Conservation (phyloP, 2,113 vertebrate genomes). For the Poeciliopsis prolifica region DNA sequence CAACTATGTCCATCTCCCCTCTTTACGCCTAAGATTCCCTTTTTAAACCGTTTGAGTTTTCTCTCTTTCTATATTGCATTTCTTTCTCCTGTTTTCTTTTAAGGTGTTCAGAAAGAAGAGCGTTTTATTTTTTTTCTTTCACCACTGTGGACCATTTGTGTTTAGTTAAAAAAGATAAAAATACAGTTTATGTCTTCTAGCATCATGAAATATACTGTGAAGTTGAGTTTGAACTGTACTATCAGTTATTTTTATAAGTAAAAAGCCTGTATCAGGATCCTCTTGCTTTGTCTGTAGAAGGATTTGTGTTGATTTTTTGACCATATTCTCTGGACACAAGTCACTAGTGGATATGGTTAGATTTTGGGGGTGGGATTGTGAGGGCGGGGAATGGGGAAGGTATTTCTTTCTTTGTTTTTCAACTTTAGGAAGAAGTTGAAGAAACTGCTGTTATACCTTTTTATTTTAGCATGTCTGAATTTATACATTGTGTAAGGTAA, state of each 20-base stretch:
- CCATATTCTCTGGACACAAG: constrained; percentile 57
- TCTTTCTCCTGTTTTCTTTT: constrained; percentile 23
- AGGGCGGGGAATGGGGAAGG: not conserved
- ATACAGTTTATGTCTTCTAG: constrained; percentile 74
- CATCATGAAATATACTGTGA: constrained; percentile 87
- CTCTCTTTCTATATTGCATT: constrained; percentile 6
- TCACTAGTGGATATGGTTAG: constrained; percentile 40
- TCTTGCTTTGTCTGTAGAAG: constrained; percentile 65
- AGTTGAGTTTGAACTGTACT: constrained; percentile 88
- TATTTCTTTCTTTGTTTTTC: constrained; percentile 82
- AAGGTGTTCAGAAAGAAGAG: constrained; percentile 42
- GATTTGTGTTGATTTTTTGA: constrained; percentile 67
- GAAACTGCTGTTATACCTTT: constrained; percentile 75
- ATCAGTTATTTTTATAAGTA: constrained; percentile 82
- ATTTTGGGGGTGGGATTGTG: constrained; percentile 8
- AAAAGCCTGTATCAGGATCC: constrained; percentile 84
- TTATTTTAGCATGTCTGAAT: constrained; percentile 96
- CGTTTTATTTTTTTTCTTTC: constrained; percentile 22
- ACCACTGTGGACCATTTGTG: constrained; percentile 68
- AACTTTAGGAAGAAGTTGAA: constrained; percentile 67
- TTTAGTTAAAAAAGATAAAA: constrained; percentile 50
- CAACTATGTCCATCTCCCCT: constrained; percentile 13
- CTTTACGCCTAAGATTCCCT: constrained; percentile 56
- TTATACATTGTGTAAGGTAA: constrained; percentile 87
- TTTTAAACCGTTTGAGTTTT: constrained; percentile 33